Evolutionary conservation across 2,888 invertebrate genomes (phyloP), one percentile per base, ranked within the genome.

Genomic region (Mythimna pallens): DNA sequence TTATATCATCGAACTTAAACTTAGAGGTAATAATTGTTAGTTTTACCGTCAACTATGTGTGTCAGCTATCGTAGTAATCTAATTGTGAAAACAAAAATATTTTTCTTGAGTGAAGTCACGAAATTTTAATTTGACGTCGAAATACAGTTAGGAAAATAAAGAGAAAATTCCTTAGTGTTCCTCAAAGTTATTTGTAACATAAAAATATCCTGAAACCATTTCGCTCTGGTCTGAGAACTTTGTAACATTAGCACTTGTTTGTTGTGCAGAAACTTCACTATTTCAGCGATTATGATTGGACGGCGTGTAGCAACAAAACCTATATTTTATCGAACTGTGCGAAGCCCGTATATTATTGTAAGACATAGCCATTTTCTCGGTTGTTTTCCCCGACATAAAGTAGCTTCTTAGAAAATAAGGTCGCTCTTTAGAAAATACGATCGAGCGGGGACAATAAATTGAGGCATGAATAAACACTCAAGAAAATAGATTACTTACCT

Each of bases 361-460:
- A 87, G 83, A 87, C 87, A 87, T 83, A 85, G 86, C 86, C 86
- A 88, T 89, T 89, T 88, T 87, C 89, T 81, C 82, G 82, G 80
- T 85, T 88, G 88, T 89, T 89, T 89, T 85, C 86, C 86, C 83
- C 80, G 86, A 88, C 88, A 89, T 89, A 91, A 91, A 91, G 86
- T 87, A 89, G 89, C 89, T 91, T 89, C 88, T 89, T 84, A 87
- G 90, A 89, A 89, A 91, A 92, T 91, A 91, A 89, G 89, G 89
- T 87, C 84, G 87, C 87, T 86, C 86, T 91, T 91, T 89, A 89
- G 88, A 90, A 91, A 91, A 91, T 92, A 92, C 92, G 90, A 87
- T 89, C 90, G 90, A 90, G 86, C 76, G 73, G 90, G 86, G 90
- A 91, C 89, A 91, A 92, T 92, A 92, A 92, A 92, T 92, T 90